Conservation (phyloP, 2,797 vertebrate species). For the Crocidura indochinensis region DNA sequence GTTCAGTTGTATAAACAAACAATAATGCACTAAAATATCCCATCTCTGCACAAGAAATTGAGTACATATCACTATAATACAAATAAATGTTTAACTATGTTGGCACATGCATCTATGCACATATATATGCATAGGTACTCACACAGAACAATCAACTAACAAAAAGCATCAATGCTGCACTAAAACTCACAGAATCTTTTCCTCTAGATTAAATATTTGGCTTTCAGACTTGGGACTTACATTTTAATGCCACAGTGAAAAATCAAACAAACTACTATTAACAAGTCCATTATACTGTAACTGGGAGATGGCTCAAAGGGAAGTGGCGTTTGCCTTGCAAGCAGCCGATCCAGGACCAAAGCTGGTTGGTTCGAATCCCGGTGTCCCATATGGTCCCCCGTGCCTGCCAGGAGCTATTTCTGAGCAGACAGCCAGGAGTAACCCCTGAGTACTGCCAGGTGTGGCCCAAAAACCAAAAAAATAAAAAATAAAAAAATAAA, state of each 20-base stretch:
- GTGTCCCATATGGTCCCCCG: too few species aligned
- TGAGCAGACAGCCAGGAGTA: too few species aligned
- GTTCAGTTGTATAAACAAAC: not conserved
- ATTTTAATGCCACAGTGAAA: constrained; percentile 35
- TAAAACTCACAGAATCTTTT: constrained; percentile 2
- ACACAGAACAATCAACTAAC: not conserved
- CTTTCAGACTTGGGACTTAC: not conserved
- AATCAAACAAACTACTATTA: constrained; percentile 18
- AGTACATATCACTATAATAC: not conserved
- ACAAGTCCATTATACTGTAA: too few species aligned
- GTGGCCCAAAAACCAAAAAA: too few species aligned
- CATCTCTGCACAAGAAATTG: not conserved
- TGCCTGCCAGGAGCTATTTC: too few species aligned
- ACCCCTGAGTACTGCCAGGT: too few species aligned
- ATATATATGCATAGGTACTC: not conserved
- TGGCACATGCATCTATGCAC: not conserved
- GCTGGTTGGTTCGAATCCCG: too few species aligned
- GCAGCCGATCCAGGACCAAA: too few species aligned
- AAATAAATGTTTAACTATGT: not conserved
- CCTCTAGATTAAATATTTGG: constrained; percentile 23
- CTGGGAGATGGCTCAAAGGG: too few species aligned
- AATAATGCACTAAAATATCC: not conserved
- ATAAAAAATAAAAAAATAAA: too few species aligned
- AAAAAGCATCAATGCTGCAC: constrained; percentile 23
- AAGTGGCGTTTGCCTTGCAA: too few species aligned